Evolutionary conservation across 1,140 invertebrate species (phyloP).

Genomic region (Himalopsyche phryganea): DNA sequence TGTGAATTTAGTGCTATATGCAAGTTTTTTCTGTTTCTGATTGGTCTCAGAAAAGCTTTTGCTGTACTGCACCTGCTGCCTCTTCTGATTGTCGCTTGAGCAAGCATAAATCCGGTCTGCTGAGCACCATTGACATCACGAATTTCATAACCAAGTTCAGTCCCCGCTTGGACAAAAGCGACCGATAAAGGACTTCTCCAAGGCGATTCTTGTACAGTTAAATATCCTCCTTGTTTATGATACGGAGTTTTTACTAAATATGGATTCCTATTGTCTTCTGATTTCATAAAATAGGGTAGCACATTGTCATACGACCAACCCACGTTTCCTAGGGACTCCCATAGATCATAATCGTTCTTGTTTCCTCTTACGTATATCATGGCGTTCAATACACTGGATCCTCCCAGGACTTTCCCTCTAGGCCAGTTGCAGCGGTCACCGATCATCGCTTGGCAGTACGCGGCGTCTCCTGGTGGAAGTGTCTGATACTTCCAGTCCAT

Average conservation of each 20-base stretch:
- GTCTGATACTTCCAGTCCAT: conserved; percentile 94
- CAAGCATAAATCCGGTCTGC: conserved; percentile 82
- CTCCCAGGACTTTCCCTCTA: conserved; percentile 84
- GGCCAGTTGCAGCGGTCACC: conserved; percentile 85
- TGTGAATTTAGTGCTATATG: conserved; percentile 78
- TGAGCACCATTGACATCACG: conserved; percentile 78
- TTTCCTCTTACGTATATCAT: conserved; percentile 96
- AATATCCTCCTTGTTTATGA: conserved; percentile 72
- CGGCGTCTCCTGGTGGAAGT: conserved; percentile 68
- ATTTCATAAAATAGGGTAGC: conserved; percentile 84
- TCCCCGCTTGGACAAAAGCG: conserved; percentile 77
- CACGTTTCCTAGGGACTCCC: conserved; percentile 79
- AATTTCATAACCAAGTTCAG: conserved; percentile 75
- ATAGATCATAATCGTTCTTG: conserved; percentile 85
- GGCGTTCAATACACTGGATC: conserved; percentile 90
- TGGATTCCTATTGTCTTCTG: conserved; percentile 82
- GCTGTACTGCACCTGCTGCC: conserved; percentile 85
- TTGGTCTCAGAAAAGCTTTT: conserved; percentile 82
- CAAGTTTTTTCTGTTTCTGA: conserved; percentile 73
- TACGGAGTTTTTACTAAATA: conserved; percentile 71
- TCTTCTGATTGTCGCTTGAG: conserved; percentile 80
- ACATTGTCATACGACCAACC: conserved; percentile 90
- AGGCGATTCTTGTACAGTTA: conserved; percentile 79
- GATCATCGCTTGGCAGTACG: conserved; percentile 79
- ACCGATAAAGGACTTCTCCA: conserved; percentile 76